Conservation (phyloP, 1,140 invertebrate genomes). For the Lamellibrachia luymesi region DNA sequence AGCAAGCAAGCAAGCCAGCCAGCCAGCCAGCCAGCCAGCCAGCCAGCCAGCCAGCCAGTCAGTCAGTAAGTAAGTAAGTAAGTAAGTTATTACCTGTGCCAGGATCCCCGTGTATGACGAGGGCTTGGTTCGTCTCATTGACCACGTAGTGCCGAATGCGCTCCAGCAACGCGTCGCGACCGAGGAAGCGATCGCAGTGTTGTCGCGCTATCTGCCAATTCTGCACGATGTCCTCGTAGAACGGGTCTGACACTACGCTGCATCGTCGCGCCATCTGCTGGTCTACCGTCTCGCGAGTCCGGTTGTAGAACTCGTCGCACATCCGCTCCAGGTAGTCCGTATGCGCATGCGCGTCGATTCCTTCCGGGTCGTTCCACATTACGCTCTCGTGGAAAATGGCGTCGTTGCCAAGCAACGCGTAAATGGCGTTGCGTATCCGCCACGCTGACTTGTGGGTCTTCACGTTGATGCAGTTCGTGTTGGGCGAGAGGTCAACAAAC, state of each 20-base stretch:
- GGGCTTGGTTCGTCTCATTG: background rate
- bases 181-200: slow-evolving; percentile 23
- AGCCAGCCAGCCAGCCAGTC: too few relatives aligned
- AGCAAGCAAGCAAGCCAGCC: too few relatives aligned
- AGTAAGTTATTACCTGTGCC: background rate
- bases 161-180: slow-evolving; percentile 28
- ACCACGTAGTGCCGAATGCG: background rate
- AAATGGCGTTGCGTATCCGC: background rate
- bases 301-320: background rate
- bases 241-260: background rate
- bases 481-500: background rate
- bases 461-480: slow-evolving; percentile 5
- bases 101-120: background rate
- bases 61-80: too few relatives aligned
- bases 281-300: background rate
- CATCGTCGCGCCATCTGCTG: background rate
- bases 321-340: slow-evolving; percentile 12
- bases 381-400: slow-evolving; percentile 8
- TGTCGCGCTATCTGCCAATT: slow-evolving; percentile 36
- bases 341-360: background rate
- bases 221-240: slow-evolving; percentile 22
- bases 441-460: background rate
- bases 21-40: too few relatives aligned
- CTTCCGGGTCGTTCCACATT: background rate
- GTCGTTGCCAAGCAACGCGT: background rate